These are phyloP conservation scores for Panonychus citri DNA, from an alignment of 1,140 invertebrate genomes.

Conservation along the genomic window DNA sequence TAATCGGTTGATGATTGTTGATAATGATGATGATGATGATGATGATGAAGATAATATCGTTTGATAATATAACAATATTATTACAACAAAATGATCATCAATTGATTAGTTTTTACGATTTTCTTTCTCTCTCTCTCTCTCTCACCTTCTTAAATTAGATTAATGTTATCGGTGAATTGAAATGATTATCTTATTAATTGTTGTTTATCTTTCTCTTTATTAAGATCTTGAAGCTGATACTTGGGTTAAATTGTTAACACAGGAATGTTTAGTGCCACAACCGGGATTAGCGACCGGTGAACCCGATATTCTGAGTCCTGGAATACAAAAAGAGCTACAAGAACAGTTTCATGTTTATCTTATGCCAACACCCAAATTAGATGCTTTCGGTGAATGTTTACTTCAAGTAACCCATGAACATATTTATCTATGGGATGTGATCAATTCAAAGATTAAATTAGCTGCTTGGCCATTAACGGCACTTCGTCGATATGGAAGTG, in stretches of 20 bases:
- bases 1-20: too few species aligned
- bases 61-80: too few species aligned
- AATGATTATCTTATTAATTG: neutral
- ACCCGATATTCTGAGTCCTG: constrained; percentile 18
- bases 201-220: neutral
- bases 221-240: constrained; percentile 18
- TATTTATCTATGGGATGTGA: constrained; percentile 18
- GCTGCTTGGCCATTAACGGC: constrained; percentile 20
- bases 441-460: constrained; percentile 16
- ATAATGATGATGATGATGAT: too few species aligned
- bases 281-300: constrained; percentile 16
- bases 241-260: constrained; percentile 17
- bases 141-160: neutral
- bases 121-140: neutral
- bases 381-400: constrained; percentile 19
- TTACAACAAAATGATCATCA: too few species aligned
- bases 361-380: constrained; percentile 18
- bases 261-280: constrained; percentile 15
- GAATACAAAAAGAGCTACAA: constrained; percentile 18
- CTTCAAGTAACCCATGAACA: constrained; percentile 21
- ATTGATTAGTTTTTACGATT: too few species aligned
- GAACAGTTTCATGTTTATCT: constrained; percentile 21
- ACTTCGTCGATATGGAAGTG: constrained; percentile 19
- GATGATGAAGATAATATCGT: too few species aligned
- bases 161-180: too few species aligned